Evolutionary conservation across 92 coral and sea anemone species (phyloP).

Genomic region (Palythoa heliodiscus): DNA sequence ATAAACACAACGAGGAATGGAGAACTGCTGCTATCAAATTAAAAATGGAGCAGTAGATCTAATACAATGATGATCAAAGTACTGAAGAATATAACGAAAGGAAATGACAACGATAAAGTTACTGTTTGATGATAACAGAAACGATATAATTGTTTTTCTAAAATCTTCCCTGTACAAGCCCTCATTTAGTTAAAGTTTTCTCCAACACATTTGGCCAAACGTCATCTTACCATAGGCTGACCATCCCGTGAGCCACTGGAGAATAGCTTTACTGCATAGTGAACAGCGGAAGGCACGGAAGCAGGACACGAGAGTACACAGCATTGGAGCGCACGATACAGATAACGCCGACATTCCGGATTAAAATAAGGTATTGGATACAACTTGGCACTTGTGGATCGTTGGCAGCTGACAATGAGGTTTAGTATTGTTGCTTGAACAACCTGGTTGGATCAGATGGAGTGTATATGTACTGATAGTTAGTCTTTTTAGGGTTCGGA

Average conservation of each 20-base stretch:
- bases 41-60: too few species aligned
- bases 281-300: conserved; percentile 66
- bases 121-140: too few species aligned
- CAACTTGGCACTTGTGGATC: conserved; percentile 40
- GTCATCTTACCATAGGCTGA: conserved; percentile 61
- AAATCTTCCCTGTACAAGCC: not conserved
- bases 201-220: not conserved
- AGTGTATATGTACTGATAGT: too few species aligned
- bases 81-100: too few species aligned
- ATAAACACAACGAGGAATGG: too few species aligned
- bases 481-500: too few species aligned
- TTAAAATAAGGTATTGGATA: conserved; percentile 75
- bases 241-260: conserved; percentile 79
- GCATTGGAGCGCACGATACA: conserved; percentile 73
- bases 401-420: conserved; percentile 76
- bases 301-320: conserved; percentile 71
- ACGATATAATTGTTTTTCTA: too few species aligned
- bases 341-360: conserved; percentile 77
- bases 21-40: too few species aligned
- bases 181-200: not conserved
- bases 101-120: too few species aligned
- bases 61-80: too few species aligned
- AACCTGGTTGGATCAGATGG: conserved; percentile 51
- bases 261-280: conserved; percentile 80
- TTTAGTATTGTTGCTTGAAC: conserved; percentile 63